Conservation (phyloP, 2,888 invertebrate species). For the Synergus japonicus region DNA sequence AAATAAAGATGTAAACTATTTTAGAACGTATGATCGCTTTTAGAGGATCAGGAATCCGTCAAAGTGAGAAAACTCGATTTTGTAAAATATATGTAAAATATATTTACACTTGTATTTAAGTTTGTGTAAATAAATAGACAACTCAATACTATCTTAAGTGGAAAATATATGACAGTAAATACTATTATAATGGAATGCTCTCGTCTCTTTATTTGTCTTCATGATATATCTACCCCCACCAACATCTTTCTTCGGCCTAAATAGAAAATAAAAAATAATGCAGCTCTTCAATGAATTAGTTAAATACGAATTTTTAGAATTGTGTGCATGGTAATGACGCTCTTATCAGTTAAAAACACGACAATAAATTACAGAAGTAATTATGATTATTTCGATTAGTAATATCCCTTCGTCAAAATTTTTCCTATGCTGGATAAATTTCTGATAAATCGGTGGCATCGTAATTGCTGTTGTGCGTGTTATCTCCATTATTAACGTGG, state of each 20-base stretch:
- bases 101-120: conserved; percentile 50
- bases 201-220: conserved; percentile 1
- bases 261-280: no score
- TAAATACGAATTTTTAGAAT: no score
- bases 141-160: conserved; percentile 58
- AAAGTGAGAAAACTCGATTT: conserved; percentile 59
- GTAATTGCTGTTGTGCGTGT: conserved; percentile 77
- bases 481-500: conserved; percentile 54
- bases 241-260: background rate
- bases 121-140: conserved; percentile 72
- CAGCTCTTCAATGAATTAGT: no score
- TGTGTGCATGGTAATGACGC: background rate
- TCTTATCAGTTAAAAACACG: background rate
- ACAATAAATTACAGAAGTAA: conserved; percentile 13
- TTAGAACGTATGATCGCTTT: background rate
- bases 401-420: conserved; percentile 47
- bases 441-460: conserved; percentile 74
- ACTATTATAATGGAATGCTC: background rate
- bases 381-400: background rate
- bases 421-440: conserved; percentile 65
- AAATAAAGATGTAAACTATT: background rate
- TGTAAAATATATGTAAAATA: conserved; percentile 58
- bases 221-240: background rate
- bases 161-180: conserved; percentile 33
- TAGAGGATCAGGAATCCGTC: background rate